Evolutionary conservation across 2,888 invertebrate species (phyloP).

Genomic region (Coenonympha glycerion): DNA sequence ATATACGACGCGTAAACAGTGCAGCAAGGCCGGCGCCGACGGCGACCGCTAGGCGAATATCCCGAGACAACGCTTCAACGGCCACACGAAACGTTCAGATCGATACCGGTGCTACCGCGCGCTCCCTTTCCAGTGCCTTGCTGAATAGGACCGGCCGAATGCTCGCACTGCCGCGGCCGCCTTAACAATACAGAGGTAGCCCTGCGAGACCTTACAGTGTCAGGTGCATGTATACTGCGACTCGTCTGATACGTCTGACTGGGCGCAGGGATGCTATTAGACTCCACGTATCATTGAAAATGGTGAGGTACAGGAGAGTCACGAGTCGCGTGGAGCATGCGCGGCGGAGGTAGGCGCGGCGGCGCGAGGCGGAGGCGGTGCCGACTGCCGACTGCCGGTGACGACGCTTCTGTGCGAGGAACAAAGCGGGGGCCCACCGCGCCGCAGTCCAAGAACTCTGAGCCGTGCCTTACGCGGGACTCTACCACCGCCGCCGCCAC

Average conservation of each 20-base stretch:
- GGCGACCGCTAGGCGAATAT: constrained; percentile 69
- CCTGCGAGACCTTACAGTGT: constrained; percentile 34
- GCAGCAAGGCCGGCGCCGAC: constrained; percentile 71
- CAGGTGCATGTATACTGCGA: constrained; percentile 38
- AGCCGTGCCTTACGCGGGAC: constrained; percentile 41
- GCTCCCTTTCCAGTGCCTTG: constrained; percentile 55
- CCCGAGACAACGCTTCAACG: constrained; percentile 67
- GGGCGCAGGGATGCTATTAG: constrained; percentile 46
- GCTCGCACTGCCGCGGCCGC: constrained; percentile 36
- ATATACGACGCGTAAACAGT: constrained; percentile 64
- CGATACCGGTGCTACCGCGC: constrained; percentile 64
- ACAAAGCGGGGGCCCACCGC: constrained; percentile 55
- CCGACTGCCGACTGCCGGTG: constrained; percentile 37
- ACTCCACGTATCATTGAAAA: constrained; percentile 56
- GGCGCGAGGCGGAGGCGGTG: constrained; percentile 44
- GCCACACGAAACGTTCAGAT: constrained; percentile 62
- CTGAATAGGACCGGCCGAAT: constrained; percentile 40
- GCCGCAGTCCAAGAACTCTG: constrained; percentile 44
- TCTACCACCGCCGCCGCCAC: constrained; percentile 48
- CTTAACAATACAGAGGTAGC: constrained; percentile 31
- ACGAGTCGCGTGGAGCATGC: constrained; percentile 60
- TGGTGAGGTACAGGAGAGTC: constrained; percentile 57
- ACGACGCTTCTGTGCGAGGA: constrained; percentile 45
- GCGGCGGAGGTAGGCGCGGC: constrained; percentile 62
- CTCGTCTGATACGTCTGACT: constrained; percentile 40